Percentiles rank a stretch among this genome's conserved stretches.
Evolutionary conservation across 2,797 vertebrate species (phyloP).

Genomic region (Peromyscus nudipes): DNA sequence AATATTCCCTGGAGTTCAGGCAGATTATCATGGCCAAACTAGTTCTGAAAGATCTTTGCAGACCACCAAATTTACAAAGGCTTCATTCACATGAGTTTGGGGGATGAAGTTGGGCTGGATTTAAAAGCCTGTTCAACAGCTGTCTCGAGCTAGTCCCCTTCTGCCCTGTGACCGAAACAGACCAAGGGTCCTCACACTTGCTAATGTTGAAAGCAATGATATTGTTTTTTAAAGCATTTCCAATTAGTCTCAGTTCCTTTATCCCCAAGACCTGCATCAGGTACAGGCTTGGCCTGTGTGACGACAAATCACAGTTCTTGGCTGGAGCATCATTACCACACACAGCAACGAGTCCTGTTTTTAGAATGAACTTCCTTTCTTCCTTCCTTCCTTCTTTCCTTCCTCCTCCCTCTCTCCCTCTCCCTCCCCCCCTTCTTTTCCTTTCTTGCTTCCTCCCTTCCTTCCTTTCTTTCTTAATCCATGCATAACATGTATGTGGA

Average conservation of each 20-base stretch:
- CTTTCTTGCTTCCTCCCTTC: too few species aligned
- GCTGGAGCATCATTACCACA: background rate
- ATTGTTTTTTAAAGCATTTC: background rate
- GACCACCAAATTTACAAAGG: background rate
- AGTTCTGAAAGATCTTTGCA: slow-evolving; percentile 27
- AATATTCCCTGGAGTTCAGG: background rate
- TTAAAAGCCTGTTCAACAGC: background rate
- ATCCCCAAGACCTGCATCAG: background rate
- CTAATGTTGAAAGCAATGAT: background rate
- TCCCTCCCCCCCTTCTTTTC: rapidly evolving
- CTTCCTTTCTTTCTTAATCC: background rate
- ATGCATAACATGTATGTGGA: background rate
- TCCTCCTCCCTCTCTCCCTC: background rate
- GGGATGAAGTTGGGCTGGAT: slow-evolving; percentile 7
- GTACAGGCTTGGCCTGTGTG: background rate
- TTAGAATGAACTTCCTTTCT: background rate
- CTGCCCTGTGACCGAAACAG: slow-evolving; percentile 9
- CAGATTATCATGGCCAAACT: slow-evolving; percentile 35
- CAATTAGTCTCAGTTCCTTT: background rate
- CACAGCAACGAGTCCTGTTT: background rate
- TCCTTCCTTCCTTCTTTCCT: background rate
- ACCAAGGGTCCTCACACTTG: background rate
- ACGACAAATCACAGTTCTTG: background rate
- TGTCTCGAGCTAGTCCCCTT: background rate
- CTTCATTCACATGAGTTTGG: background rate